Evolutionary conservation across 2,113 vertebrate species (phyloP).

Genomic region (Salvelinus alpinus): DNA sequence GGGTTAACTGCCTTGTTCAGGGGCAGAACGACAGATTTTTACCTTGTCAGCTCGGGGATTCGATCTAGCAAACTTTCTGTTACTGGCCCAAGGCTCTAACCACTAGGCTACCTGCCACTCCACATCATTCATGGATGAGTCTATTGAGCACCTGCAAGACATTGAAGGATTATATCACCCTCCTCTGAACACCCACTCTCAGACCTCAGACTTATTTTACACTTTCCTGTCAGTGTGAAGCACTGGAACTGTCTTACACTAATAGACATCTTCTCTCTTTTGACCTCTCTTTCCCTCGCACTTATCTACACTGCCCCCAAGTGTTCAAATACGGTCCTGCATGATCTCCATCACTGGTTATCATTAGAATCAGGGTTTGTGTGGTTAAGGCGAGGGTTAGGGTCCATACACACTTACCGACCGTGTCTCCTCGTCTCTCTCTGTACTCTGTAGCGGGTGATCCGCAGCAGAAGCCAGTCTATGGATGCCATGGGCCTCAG

Average conservation of each 20-base stretch:
- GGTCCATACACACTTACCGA: background rate
- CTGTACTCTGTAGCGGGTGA: conserved; percentile 81
- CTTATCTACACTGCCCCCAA: conserved; percentile 46
- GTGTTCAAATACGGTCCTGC: conserved; percentile 37
- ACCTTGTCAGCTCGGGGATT: no score
- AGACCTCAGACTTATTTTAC: background rate
- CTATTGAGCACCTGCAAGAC: background rate
- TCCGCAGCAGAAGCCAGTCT: conserved; percentile 92
- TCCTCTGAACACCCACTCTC: background rate
- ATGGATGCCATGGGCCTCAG: conserved; percentile 92
- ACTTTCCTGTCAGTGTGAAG: background rate
- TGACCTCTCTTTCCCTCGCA: background rate
- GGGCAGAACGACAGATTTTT: no score
- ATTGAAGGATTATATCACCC: background rate
- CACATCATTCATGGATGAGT: background rate
- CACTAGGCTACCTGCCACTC: background rate
- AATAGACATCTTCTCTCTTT: no score
- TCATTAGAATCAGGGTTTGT: background rate
- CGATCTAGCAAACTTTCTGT: background rate
- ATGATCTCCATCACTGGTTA: background rate
- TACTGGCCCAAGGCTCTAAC: no score
- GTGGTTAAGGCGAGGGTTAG: background rate
- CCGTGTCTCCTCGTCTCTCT: conserved; percentile 64
- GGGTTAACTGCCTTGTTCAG: no score
- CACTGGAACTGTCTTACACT: no score